Evolutionary conservation across 2,888 invertebrate species (phyloP), one percentile per base, ranked within the genome.

Genomic region (Torymus tubicola): DNA sequence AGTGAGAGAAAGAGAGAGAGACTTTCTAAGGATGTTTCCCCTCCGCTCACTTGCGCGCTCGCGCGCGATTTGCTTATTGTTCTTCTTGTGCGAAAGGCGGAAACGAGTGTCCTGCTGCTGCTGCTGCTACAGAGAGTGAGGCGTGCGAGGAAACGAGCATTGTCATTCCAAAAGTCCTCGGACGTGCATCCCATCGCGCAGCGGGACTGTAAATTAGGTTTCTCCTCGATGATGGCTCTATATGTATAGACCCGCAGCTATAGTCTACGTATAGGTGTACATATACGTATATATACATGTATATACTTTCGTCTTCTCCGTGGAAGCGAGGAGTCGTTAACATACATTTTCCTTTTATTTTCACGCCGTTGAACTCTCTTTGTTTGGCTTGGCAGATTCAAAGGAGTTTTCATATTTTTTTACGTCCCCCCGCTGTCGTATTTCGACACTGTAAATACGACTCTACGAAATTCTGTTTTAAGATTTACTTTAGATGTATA

Each of bases 11-110:
- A n/a, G 74, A 0, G 68, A 42, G 61, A 42, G 61, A 60, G 24
- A 78, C 81, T 81, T 81, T 81, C 81, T 81, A 77, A 77, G 73
- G 81, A 77, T 73, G 53, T 71, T 57, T 78, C 71, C 67, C 24
- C 14, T n/a, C n/a, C 42, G 42, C 24, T 60, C 11, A 11, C 18
- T 53, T 42, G n/a, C 16, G 61, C 21, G 67, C 21, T 53, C 53
- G n/a, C 31, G 61, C 21, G 63, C 53, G 69, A 77, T 77, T 77
- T 72, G 63, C 81, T 73, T 68, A 73, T 81, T 77, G 81, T 81
- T 73, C 68, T 60, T 64, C 24, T 64, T 72, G 68, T 69, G 68
- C 69, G 77, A 81, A 77, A 81, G 76, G 58, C 73, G 76, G 81
- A 77, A 77, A 77, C 80, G 24, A 72, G 67, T 73, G 68, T 73